Conservation (phyloP, 2,113 vertebrate genomes). For the Progne subis region DNA sequence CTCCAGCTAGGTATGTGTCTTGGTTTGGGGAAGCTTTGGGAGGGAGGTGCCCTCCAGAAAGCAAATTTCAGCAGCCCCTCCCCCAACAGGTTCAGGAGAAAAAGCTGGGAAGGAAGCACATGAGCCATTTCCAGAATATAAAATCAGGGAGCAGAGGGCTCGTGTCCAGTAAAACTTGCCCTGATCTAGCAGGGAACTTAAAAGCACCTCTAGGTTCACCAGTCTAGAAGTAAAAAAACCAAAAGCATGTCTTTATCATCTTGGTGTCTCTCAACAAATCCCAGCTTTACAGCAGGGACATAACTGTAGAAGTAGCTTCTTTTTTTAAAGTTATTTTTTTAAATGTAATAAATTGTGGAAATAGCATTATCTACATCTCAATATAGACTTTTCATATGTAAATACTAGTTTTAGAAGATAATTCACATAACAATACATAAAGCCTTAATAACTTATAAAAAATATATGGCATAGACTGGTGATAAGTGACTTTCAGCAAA, state of each 20-base stretch:
- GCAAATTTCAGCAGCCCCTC: not conserved
- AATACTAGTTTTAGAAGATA: not conserved
- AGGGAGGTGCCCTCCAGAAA: not conserved
- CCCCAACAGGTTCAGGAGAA: rapidly evolving
- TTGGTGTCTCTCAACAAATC: not conserved
- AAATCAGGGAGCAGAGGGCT: not conserved
- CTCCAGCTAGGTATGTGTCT: rapidly evolving
- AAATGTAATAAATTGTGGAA: not conserved
- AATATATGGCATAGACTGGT: not conserved
- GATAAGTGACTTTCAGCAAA: not conserved
- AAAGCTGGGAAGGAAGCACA: not conserved
- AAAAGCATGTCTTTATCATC: not conserved
- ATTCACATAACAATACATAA: not conserved
- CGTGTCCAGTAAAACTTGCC: not conserved
- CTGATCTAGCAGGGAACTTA: not conserved
- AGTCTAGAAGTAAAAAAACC: not conserved
- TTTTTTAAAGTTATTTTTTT: not conserved
- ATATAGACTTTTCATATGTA: not conserved
- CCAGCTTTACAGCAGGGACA: not conserved
- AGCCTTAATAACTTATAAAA: not conserved
- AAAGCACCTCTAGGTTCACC: not conserved
- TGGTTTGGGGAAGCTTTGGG: not conserved
- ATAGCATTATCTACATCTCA: not conserved
- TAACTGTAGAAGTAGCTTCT: not conserved
- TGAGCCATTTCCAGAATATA: not conserved